A percentile compares a stretch with the other conserved stretches of the same genome.
Conservation (phyloP, 2,797 vertebrate species). For the Margarornis squamiger region DNA sequence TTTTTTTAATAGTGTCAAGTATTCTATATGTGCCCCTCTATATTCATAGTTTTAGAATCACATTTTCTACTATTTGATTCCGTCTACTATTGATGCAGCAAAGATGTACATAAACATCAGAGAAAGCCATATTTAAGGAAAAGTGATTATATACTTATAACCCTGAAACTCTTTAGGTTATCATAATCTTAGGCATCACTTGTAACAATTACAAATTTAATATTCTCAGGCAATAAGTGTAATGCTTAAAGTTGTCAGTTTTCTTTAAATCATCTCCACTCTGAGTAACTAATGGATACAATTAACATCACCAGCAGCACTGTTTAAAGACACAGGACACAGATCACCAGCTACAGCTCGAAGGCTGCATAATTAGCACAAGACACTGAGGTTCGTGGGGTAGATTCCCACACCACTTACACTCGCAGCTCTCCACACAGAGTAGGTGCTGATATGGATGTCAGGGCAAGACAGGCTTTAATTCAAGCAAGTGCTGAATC, state of each 20-base stretch:
- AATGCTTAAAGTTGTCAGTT: constrained; percentile 12
- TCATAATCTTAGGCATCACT: background rate
- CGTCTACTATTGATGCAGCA: background rate
- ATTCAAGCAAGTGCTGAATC: rapidly evolving
- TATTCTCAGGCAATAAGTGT: background rate
- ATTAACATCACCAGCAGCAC: constrained; percentile 5
- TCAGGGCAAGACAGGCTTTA: background rate
- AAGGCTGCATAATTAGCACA: background rate
- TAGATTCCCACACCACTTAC: background rate
- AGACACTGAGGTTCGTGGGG: rapidly evolving
- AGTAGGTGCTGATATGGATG: rapidly evolving
- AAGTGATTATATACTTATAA: background rate
- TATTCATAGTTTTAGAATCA: background rate
- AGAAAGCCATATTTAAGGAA: background rate
- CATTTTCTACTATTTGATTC: background rate
- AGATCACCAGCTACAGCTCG: background rate
- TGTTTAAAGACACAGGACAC: background rate
- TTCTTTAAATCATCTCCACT: constrained; percentile 6
- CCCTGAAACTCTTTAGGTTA: background rate
- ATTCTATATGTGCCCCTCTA: background rate
- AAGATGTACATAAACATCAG: background rate
- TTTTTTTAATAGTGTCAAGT: background rate
- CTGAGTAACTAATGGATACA: background rate
- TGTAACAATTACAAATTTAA: background rate
- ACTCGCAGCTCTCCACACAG: background rate